phyloP scores from a whole-genome alignment of 2,113 vertebrate genomes.

The Corapipo altera region DNA sequence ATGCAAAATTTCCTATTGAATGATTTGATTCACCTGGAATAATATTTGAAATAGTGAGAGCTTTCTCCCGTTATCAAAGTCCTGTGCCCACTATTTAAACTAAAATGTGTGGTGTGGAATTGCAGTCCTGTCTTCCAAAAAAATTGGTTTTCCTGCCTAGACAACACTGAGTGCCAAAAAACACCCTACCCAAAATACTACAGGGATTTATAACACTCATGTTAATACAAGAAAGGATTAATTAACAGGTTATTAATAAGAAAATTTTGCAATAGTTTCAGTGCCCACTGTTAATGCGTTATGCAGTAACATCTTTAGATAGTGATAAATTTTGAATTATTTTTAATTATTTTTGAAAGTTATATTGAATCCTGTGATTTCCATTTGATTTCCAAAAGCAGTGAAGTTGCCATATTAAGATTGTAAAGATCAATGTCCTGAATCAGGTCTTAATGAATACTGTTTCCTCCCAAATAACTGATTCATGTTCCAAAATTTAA shows the following conservation, averaged over 20 bases:
- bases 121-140: not conserved
- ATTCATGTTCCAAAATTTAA: not conserved
- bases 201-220: not conserved
- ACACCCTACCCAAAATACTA: not conserved
- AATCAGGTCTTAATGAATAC: not conserved
- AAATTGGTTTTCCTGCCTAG: not conserved
- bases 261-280: not conserved
- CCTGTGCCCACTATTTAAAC: not conserved
- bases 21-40: slow-evolving; percentile 7
- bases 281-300: not conserved
- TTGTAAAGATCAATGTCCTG: not conserved
- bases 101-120: not conserved
- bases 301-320: not conserved
- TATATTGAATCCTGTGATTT: not conserved
- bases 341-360: not conserved
- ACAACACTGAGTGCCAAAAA: not conserved
- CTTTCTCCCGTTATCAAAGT: not conserved
- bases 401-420: not conserved
- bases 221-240: not conserved
- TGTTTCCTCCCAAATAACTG: not conserved
- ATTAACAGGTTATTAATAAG: not conserved
- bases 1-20: not conserved
- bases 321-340: not conserved
- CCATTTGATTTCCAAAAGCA: not conserved
- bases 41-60: not conserved